Evolutionary conservation across 1,140 invertebrate genomes (phyloP).

Genomic region (Ectropis grisescens): DNA sequence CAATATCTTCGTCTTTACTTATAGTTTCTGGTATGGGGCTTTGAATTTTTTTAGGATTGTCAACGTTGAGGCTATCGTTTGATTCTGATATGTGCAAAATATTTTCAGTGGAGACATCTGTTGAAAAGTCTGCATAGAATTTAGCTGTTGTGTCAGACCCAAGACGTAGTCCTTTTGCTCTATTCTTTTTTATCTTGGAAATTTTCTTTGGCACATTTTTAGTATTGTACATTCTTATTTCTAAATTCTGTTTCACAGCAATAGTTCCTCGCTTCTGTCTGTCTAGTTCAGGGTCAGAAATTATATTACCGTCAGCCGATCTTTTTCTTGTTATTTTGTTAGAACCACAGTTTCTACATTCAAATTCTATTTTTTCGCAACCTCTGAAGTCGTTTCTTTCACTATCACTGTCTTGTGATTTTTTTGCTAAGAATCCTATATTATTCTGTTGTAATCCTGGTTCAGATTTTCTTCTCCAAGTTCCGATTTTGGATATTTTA

Average conservation of each 20-base stretch:
- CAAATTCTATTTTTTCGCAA: slow-evolving; percentile 56
- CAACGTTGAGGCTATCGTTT: slow-evolving; percentile 71
- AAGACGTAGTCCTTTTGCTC: slow-evolving; percentile 60
- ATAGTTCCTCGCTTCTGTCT: slow-evolving; percentile 20
- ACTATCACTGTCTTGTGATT: slow-evolving; percentile 42
- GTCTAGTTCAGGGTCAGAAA: slow-evolving; percentile 46
- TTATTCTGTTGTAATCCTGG: slow-evolving; percentile 71
- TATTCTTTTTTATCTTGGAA: slow-evolving; percentile 75
- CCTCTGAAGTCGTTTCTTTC: slow-evolving; percentile 37
- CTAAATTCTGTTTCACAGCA: slow-evolving; percentile 40
- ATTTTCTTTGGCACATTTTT: slow-evolving; percentile 78
- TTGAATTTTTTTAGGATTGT: slow-evolving; percentile 30
- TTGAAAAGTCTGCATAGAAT: slow-evolving; percentile 76
- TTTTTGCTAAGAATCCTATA: slow-evolving; percentile 31
- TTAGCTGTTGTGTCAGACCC: slow-evolving; percentile 70
- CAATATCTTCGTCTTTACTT: slow-evolving; percentile 58
- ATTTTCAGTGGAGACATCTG: slow-evolving; percentile 70
- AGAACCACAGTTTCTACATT: slow-evolving; percentile 57
- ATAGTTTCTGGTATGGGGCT: slow-evolving; percentile 26
- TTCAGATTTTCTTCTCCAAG: slow-evolving; percentile 81
- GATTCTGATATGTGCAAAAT: slow-evolving; percentile 75
- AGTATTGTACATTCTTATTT: slow-evolving; percentile 74
- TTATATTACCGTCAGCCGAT: slow-evolving; percentile 26
- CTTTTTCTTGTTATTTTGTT: slow-evolving; percentile 54
- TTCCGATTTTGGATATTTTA: slow-evolving; percentile 70